These are phyloP conservation scores for Acleris holmiana DNA, from an alignment of 2,888 invertebrate species.

Conservation along the genomic window DNA sequence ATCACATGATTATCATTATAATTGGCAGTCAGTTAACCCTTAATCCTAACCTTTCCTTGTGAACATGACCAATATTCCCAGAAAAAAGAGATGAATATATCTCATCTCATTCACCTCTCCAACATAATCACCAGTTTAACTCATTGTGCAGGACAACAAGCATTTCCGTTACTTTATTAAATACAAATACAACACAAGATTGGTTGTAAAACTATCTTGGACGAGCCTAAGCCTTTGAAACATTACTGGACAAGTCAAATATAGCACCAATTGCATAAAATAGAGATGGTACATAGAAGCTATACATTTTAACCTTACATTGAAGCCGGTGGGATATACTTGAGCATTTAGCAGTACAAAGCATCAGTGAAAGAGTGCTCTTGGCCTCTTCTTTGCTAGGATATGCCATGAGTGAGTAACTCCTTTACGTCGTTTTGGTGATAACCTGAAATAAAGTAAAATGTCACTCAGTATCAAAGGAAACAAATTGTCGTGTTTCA, in stretches of 20 bases:
- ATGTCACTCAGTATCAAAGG: background rate
- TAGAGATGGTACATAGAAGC: conserved; percentile 37
- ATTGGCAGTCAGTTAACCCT: no score
- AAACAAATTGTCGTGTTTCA: background rate
- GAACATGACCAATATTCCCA: no score
- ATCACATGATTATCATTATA: no score
- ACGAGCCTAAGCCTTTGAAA: background rate
- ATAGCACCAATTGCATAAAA: conserved; percentile 70
- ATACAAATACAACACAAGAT: no score
- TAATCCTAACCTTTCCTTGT: no score
- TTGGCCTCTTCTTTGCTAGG: conserved; percentile 73
- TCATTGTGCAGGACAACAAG: no score
- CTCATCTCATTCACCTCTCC: no score
- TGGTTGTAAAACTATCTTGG: background rate
- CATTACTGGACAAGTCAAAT: conserved; percentile 31
- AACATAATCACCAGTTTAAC: no score
- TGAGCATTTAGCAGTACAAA: conserved; percentile 33
- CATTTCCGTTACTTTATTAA: no score
- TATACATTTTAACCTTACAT: conserved; percentile 44
- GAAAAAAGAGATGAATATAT: no score
- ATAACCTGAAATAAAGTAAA: conserved; percentile 60
- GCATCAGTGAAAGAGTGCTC: conserved; percentile 71
- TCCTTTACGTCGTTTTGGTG: conserved; percentile 74
- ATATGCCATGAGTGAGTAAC: conserved; percentile 75
- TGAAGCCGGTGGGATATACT: conserved; percentile 69